Conservation (phyloP, 2,113 vertebrate species). For the Lampris incognitus region DNA sequence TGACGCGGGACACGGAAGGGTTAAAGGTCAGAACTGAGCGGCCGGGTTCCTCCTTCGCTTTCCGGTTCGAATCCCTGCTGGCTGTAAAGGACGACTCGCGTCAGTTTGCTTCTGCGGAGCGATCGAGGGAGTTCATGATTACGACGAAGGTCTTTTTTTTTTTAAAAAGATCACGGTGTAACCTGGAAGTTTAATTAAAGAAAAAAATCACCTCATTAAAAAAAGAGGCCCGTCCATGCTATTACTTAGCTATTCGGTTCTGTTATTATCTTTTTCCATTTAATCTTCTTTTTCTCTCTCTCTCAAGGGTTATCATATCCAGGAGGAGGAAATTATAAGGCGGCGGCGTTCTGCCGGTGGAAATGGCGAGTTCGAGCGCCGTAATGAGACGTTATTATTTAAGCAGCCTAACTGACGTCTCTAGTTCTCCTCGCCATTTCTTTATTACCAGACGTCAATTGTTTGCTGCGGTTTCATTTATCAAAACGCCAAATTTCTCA, state of each 20-base stretch:
- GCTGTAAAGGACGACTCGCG: constrained; percentile 11
- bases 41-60: constrained; percentile 23
- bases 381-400: constrained; percentile 31
- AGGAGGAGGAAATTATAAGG: constrained; percentile 45
- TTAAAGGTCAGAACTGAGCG: constrained; percentile 35
- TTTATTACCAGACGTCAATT: constrained; percentile 35
- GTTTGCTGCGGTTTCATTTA: constrained; percentile 2
- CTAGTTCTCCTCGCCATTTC: constrained; percentile 28
- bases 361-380: constrained; percentile 36
- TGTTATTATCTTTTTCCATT: constrained; percentile 31
- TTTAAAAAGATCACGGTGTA: constrained; percentile 10
- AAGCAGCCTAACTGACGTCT: constrained; percentile 47
- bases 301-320: constrained; percentile 40
- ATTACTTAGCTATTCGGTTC: constrained; percentile 30
- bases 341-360: constrained; percentile 16
- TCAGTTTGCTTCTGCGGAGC: constrained; percentile 10
- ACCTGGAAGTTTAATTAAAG: constrained; percentile 16
- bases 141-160: constrained; percentile 21
- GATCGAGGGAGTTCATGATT: neutral
- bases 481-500: constrained; percentile 9
- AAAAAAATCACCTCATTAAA: constrained; percentile 34
- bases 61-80: constrained; percentile 7
- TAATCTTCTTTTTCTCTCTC: neutral
- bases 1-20: neutral
- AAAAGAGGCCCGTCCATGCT: neutral